These are phyloP conservation scores for Drosophila tristis DNA, from an alignment of 1,140 invertebrate species.

Conservation along the genomic window DNA sequence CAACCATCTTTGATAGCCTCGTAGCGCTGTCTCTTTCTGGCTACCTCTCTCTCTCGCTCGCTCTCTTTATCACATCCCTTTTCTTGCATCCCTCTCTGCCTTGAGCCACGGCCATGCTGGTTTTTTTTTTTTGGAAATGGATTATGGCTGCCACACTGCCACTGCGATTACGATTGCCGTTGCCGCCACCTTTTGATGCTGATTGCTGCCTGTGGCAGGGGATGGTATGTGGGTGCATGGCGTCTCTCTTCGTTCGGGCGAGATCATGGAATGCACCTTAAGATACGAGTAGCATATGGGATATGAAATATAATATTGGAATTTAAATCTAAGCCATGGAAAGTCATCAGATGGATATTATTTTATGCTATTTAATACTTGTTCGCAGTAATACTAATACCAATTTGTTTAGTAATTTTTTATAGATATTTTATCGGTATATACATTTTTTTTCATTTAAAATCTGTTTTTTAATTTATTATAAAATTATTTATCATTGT, in stretches of 20 bases:
- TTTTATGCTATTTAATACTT: too few species aligned
- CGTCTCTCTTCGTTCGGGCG: neutral
- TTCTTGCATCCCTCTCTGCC: constrained; percentile 16
- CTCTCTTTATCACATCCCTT: constrained; percentile 1
- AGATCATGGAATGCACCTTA: constrained; percentile 1
- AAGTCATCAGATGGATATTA: too few species aligned
- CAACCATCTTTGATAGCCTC: constrained; percentile 48
- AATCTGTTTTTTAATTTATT: too few species aligned
- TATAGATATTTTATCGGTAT: too few species aligned
- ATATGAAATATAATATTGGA: neutral
- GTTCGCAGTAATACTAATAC: too few species aligned
- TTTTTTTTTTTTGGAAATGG: constrained; percentile 29
- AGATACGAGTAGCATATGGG: neutral
- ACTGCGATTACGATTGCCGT: neutral
- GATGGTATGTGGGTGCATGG: constrained; percentile 17
- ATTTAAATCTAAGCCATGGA: too few species aligned
- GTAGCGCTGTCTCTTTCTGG: constrained; percentile 18
- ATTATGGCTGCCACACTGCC: constrained; percentile 42
- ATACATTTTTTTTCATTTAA: too few species aligned
- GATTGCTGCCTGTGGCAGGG: constrained; percentile 11
- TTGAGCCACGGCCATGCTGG: constrained; percentile 35
- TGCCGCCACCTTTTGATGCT: constrained; percentile 39
- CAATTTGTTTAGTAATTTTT: too few species aligned
- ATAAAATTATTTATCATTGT: too few species aligned
- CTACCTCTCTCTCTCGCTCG: neutral